A percentile compares a stretch with the other conserved stretches of the same genome.
These are phyloP conservation scores for Cynopterus sphinx DNA, from an alignment of 2,797 vertebrate species.

Conservation along the genomic window DNA sequence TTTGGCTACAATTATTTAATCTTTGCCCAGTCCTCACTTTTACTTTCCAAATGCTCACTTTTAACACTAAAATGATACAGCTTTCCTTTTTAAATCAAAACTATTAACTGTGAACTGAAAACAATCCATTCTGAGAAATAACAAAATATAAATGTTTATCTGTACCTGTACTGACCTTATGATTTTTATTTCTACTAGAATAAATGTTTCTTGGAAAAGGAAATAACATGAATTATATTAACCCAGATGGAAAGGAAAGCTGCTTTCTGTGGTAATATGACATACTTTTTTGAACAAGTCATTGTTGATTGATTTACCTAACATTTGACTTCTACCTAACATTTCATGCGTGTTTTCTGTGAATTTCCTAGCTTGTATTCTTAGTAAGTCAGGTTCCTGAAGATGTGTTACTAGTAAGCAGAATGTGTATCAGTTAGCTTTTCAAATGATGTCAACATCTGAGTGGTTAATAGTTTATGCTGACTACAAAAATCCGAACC, in stretches of 20 bases:
- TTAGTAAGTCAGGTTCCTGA: not conserved
- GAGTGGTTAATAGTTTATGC: not conserved
- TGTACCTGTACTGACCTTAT: not conserved
- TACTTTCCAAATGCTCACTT: not conserved
- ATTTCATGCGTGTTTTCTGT: not conserved
- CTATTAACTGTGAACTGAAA: slow-evolving; percentile 11
- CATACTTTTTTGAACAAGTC: not conserved
- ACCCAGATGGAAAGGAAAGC: not conserved
- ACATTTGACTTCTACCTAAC: not conserved
- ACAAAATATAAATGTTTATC: slow-evolving; percentile 28
- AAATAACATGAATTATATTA: not conserved
- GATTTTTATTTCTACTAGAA: not conserved
- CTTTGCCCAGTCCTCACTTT: not conserved
- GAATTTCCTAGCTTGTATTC: not conserved
- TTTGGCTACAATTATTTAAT: not conserved
- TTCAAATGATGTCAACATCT: not conserved
- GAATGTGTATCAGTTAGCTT: not conserved
- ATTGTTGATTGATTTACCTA: not conserved
- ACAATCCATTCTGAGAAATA: not conserved
- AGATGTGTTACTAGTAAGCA: not conserved
- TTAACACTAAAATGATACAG: not conserved
- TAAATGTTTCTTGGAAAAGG: not conserved
- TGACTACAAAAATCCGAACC: not conserved
- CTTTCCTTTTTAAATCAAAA: not conserved
- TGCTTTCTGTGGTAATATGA: not conserved